Evolutionary conservation across 2,113 vertebrate species (phyloP).

Genomic region (Thamnaconus septentrionalis): DNA sequence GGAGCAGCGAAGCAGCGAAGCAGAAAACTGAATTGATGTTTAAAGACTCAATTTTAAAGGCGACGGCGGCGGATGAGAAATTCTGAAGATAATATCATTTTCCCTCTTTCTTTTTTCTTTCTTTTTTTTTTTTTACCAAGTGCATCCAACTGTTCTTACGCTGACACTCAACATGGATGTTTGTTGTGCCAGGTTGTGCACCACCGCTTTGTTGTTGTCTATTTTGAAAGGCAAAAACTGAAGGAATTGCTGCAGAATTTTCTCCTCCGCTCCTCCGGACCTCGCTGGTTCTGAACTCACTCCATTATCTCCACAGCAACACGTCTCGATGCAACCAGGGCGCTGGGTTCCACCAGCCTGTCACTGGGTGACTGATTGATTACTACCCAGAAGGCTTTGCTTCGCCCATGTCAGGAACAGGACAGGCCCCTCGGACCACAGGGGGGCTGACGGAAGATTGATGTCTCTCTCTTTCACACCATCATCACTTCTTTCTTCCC

Average conservation of each 20-base stretch:
- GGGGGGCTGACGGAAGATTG: conserved; percentile 55
- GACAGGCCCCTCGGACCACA: conserved; percentile 69
- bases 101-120: too few species aligned
- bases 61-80: too few species aligned
- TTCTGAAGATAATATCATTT: too few species aligned
- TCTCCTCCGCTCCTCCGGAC: conserved; percentile 35
- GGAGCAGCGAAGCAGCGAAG: too few species aligned
- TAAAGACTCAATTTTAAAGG: too few species aligned
- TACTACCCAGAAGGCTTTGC: conserved; percentile 73
- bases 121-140: too few species aligned
- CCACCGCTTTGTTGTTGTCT: not conserved
- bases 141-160: too few species aligned
- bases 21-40: too few species aligned
- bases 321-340: conserved; percentile 23
- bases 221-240: conserved; percentile 1
- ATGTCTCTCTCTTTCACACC: conserved; percentile 52
- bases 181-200: too few species aligned
- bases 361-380: conserved; percentile 73
- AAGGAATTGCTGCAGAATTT: too few species aligned
- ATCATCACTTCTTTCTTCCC: conserved; percentile 17
- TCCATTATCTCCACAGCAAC: conserved; percentile 16
- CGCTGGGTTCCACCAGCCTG: conserved; percentile 65
- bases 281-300: conserved; percentile 42
- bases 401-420: conserved; percentile 70
- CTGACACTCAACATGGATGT: too few species aligned